phyloP scores from a whole-genome alignment of 2,113 vertebrate species.

The Ascaphus truei region DNA sequence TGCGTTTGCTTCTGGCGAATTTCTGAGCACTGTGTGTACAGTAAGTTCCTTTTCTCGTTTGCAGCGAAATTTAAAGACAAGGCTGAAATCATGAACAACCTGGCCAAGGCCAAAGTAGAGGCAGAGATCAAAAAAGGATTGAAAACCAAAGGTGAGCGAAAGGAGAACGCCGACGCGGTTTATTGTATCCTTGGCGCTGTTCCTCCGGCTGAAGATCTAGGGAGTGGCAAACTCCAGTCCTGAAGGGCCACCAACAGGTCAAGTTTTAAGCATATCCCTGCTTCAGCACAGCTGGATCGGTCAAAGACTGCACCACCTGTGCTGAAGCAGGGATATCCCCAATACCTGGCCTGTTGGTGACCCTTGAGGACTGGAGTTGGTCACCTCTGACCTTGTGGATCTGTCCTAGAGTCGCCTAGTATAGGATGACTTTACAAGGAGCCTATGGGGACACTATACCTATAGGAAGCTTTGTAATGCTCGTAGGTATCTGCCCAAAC shows the following conservation, averaged over 20 bases:
- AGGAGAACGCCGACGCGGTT: not conserved
- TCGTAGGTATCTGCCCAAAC: not conserved
- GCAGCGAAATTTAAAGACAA: slow-evolving; percentile 81
- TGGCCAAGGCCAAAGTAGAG: slow-evolving; percentile 63
- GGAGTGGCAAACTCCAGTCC: too few species aligned
- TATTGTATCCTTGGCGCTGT: too few species aligned
- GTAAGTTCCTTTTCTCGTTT: slow-evolving; percentile 51
- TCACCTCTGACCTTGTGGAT: too few species aligned
- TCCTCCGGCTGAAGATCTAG: too few species aligned
- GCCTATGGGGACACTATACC: not conserved
- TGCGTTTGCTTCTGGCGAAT: not conserved
- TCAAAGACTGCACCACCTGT: too few species aligned
- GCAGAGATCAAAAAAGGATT: slow-evolving; percentile 47
- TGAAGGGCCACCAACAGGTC: too few species aligned
- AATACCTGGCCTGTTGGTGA: too few species aligned
- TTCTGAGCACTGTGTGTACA: not conserved
- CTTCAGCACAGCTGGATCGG: too few species aligned
- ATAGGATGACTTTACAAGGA: not conserved
- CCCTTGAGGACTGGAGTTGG: too few species aligned
- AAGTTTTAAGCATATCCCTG: too few species aligned
- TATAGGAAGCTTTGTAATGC: not conserved
- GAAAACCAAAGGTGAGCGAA: slow-evolving; percentile 70
- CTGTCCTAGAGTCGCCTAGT: too few species aligned
- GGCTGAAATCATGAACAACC: slow-evolving; percentile 68
- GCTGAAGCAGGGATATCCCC: too few species aligned